A percentile compares a stretch with the other conserved stretches of the same genome.
These are phyloP conservation scores for Bufo bufo DNA, from an alignment of 2,113 vertebrate species.

Conservation along the genomic window DNA sequence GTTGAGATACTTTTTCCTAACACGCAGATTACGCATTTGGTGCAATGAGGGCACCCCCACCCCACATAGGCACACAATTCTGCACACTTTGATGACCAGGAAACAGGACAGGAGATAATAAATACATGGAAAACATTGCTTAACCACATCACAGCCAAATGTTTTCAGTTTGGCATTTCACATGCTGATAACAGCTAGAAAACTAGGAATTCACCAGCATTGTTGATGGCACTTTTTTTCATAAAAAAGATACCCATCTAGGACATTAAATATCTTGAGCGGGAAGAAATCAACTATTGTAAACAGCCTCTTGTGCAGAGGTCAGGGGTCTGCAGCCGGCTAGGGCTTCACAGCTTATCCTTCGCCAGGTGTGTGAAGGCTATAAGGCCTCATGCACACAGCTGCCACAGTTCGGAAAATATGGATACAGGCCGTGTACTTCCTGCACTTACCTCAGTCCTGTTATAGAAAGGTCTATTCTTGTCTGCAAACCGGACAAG, in stretches of 20 bases:
- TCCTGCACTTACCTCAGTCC: too few species aligned
- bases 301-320: not conserved
- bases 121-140: not conserved
- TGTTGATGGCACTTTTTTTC: not conserved
- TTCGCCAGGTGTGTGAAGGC: too few species aligned
- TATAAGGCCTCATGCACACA: too few species aligned
- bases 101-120: not conserved
- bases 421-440: too few species aligned
- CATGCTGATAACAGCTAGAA: constrained; percentile 24
- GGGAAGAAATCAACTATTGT: not conserved
- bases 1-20: too few species aligned
- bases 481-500: too few species aligned
- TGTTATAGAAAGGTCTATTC: too few species aligned
- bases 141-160: not conserved
- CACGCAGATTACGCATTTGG: too few species aligned
- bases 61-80: not conserved
- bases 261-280: not conserved
- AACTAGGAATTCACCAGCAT: not conserved
- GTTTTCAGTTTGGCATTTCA: constrained; percentile 23
- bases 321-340: not conserved
- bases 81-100: not conserved
- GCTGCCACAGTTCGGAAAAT: too few species aligned
- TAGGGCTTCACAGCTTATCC: not conserved
- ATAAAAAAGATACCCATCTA: not conserved
- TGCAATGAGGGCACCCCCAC: too few species aligned